A percentile compares a stretch with the other conserved stretches of the same genome.
Conservation (phyloP, 2,113 vertebrate species). For the Cynocephalus volans region DNA sequence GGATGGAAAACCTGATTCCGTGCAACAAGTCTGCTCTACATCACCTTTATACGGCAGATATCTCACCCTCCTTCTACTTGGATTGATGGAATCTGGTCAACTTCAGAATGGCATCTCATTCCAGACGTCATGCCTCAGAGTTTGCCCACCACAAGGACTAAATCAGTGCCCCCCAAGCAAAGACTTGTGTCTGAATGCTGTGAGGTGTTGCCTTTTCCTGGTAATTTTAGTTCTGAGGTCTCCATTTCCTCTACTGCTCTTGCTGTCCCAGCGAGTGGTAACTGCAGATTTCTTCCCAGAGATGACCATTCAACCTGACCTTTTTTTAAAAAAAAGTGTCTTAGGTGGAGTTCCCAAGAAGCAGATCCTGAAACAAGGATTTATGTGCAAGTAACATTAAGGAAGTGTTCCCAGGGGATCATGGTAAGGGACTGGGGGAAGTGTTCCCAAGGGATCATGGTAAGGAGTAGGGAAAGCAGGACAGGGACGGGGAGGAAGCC, state of each 20-base stretch:
- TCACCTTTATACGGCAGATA: background rate
- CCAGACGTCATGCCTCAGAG: background rate
- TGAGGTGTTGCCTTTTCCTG: background rate
- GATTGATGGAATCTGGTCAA: constrained; percentile 56
- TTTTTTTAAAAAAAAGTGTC: background rate
- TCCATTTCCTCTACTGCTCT: background rate
- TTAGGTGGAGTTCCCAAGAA: background rate
- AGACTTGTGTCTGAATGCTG: constrained; percentile 8
- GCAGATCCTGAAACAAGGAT: constrained; percentile 10
- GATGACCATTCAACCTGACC: background rate
- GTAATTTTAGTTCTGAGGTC: background rate
- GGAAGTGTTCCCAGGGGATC: background rate
- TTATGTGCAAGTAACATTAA: constrained; percentile 6
- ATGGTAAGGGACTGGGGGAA: background rate
- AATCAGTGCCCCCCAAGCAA: background rate
- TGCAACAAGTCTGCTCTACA: background rate
- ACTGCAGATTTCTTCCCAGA: background rate
- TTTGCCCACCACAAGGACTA: background rate
- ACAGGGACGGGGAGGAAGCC: background rate
- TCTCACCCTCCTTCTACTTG: background rate
- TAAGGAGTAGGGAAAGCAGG: background rate
- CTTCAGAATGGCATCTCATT: constrained; percentile 32
- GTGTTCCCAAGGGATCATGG: background rate
- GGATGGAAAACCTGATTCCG: constrained; percentile 41
- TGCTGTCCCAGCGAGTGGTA: background rate